Conservation (phyloP, 2,888 invertebrate genomes). For the Ennomos erosarius region DNA sequence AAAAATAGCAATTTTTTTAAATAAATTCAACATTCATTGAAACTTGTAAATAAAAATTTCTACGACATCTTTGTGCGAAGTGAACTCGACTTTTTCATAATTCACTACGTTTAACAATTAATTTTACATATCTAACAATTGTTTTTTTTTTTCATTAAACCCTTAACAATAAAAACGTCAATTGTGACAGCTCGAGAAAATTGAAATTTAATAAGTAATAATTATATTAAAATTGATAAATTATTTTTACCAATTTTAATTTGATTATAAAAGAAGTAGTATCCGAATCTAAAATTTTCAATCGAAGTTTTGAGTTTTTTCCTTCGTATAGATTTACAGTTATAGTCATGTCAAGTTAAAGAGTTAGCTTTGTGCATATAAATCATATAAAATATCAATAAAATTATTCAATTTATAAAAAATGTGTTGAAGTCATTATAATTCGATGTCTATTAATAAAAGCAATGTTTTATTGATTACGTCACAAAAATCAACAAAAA, state of each 20-base stretch:
- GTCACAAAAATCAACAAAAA: not conserved
- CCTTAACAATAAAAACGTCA: constrained; percentile 66
- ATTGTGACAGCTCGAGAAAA: constrained; percentile 46
- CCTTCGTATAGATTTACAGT: constrained; percentile 10
- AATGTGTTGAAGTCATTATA: constrained; percentile 23
- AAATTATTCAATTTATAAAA: not conserved
- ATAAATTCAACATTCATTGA: constrained; percentile 17
- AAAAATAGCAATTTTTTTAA: constrained; percentile 7
- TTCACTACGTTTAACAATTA: constrained; percentile 72
- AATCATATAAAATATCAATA: constrained; percentile 11
- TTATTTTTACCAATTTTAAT: constrained; percentile 24
- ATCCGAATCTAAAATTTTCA: constrained; percentile 9
- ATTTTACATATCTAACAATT: constrained; percentile 54
- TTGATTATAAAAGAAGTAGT: constrained; percentile 9
- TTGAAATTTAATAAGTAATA: constrained; percentile 41
- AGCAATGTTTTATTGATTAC: not conserved
- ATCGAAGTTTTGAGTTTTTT: constrained; percentile 3
- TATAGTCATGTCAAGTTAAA: constrained; percentile 21
- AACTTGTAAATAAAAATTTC: constrained; percentile 42
- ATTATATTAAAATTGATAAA: constrained; percentile 22
- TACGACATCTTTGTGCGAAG: constrained; percentile 78
- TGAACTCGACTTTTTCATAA: constrained; percentile 69
- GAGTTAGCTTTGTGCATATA: constrained; percentile 34
- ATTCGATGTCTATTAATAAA: constrained; percentile 23
- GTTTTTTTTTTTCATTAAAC: constrained; percentile 45